Evolutionary conservation across 2,888 invertebrate genomes (phyloP).

Genomic region (Zaprionus lineosus): DNA sequence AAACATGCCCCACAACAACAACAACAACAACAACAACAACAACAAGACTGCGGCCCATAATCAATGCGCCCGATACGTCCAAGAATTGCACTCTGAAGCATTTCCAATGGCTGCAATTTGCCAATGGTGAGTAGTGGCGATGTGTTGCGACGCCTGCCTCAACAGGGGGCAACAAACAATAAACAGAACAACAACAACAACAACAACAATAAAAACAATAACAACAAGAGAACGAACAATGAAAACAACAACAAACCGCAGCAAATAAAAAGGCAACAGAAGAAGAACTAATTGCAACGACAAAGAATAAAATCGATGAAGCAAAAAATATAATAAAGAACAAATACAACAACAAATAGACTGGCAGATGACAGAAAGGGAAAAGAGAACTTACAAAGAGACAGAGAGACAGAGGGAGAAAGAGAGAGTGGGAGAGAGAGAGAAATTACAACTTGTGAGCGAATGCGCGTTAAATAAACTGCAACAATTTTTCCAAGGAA

Average conservation of each 20-base stretch:
- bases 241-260: slow-evolving; percentile 44
- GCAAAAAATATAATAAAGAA: slow-evolving; percentile 68
- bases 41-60: no score
- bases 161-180: slow-evolving; percentile 42
- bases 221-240: slow-evolving; percentile 18
- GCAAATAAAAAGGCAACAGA: slow-evolving; percentile 30
- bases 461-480: slow-evolving; percentile 73
- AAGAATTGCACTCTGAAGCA: slow-evolving; percentile 28
- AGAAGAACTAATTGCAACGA: slow-evolving; percentile 74
- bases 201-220: slow-evolving; percentile 25
- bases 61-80: slow-evolving; percentile 54
- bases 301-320: slow-evolving; percentile 76
- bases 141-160: slow-evolving; percentile 39
- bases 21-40: no score
- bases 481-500: slow-evolving; percentile 57
- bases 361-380: slow-evolving; percentile 30
- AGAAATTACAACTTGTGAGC: slow-evolving; percentile 31
- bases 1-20: slow-evolving; percentile 11
- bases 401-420: slow-evolving; percentile 13
- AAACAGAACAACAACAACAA: slow-evolving; percentile 26
- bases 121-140: slow-evolving; percentile 17
- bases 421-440: slow-evolving; percentile 10
- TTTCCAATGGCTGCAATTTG: slow-evolving; percentile 38
- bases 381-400: no score
- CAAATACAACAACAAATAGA: slow-evolving; percentile 40